Base-by-base conservation (phyloP, 2,797 vertebrate species). In the Chelmon rostratus region DNA sequence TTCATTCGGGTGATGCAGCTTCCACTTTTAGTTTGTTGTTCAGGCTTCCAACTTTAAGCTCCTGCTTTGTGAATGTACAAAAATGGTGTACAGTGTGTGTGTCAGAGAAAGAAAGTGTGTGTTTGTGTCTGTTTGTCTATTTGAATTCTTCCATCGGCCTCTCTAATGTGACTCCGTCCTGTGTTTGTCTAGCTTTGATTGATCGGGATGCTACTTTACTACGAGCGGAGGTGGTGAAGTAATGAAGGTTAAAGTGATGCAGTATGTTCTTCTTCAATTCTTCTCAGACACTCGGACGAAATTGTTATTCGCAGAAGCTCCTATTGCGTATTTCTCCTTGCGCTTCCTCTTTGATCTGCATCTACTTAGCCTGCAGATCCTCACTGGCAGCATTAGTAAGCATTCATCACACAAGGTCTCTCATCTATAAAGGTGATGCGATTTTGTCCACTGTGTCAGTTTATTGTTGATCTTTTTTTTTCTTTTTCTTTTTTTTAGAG, bases 291-390 rank as follows among this genome's bases (percentile, higher is more conserved):
- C 78, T 87, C 64, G 40, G 40, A 80, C 73, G 52, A 85, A 73
- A 79, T 88, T 72, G 58, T 83, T 84, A 77, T 84, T 92, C 73
- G 23, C 67, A 70, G 70, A 85, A 21, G 77, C 61, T 80, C 81
- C 72, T 73, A 53, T 56, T 61, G 73, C 75, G 81, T 86, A 58
- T 80, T 81, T 86, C 37, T 91, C 56, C 85, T 83, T 73, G 84
- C 19, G 81, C 85, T 90, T 92, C 89, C 88, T 84, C 82, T 88
- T 83, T 89, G 82, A 89, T 86, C 85, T 79, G 61, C 28, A 21
- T n/a, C 68, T 74, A 66, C 79, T 76, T 69, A 31, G 47, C 63
- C 72, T 72, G 73, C 72, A 70, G 62, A 63, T 67, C 53, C 68
- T 87, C 53, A 65, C 57, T 56, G 76, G 53, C 70, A 70, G 16